Conservation (phyloP, 2,888 invertebrate genomes). For the Acrobasis repandana region DNA sequence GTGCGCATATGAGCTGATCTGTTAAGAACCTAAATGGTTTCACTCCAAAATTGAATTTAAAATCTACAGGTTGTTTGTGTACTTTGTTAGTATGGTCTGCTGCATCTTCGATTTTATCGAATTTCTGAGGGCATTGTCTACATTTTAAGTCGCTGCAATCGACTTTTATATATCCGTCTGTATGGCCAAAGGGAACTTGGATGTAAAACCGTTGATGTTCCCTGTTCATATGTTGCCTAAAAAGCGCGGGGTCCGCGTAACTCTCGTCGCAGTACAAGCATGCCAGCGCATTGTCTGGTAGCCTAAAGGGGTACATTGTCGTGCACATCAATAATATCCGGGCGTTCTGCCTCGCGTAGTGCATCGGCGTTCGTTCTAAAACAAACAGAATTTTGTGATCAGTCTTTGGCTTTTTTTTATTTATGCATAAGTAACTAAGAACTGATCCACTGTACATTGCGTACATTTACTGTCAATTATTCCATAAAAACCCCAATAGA, state of each 20-base stretch:
- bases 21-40: constrained; percentile 30
- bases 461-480: too few species aligned
- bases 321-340: constrained; percentile 40
- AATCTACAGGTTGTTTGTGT: constrained; percentile 29
- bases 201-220: constrained; percentile 39
- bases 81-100: constrained; percentile 36
- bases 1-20: constrained; percentile 30
- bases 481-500: too few species aligned
- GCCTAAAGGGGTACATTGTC: constrained; percentile 40
- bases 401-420: constrained; percentile 5
- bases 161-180: constrained; percentile 33
- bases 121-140: constrained; percentile 35
- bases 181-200: constrained; percentile 36
- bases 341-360: constrained; percentile 42
- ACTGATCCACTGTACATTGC: constrained; percentile 28
- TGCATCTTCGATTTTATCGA: constrained; percentile 32
- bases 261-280: constrained; percentile 32
- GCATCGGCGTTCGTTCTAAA: constrained; percentile 43
- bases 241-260: constrained; percentile 32
- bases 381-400: constrained; percentile 39
- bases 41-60: constrained; percentile 29
- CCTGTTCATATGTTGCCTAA: constrained; percentile 39
- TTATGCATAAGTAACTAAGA: neutral
- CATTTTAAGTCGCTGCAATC: constrained; percentile 41
- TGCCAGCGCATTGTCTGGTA: constrained; percentile 33